A percentile compares a stretch with the other conserved stretches of the same genome.
Conservation (phyloP, 2,797 vertebrate species). For the Trematomus bernacchii region DNA sequence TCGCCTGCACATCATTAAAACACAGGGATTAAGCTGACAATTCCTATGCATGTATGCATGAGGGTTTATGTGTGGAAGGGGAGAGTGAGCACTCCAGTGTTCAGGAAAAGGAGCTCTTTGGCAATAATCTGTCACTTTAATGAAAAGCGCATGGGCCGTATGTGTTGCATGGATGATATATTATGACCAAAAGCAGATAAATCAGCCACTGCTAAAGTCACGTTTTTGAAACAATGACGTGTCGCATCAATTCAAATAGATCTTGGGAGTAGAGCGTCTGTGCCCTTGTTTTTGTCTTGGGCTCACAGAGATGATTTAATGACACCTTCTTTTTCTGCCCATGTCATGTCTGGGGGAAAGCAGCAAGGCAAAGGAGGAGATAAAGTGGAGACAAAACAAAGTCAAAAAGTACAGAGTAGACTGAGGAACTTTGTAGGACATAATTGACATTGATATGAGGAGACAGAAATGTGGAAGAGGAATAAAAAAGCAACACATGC, state of each 20-base stretch:
- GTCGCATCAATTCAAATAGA: slow-evolving; percentile 79
- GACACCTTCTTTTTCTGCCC: slow-evolving; percentile 71
- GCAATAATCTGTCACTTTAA: slow-evolving; percentile 82
- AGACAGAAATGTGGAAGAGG: slow-evolving; percentile 56
- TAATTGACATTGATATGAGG: slow-evolving; percentile 63
- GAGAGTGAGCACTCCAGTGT: slow-evolving; percentile 30
- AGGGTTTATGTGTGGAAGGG: slow-evolving; percentile 36
- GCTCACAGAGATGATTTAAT: slow-evolving; percentile 80
- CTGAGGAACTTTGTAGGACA: slow-evolving; percentile 49
- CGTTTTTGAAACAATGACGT: slow-evolving; percentile 79
- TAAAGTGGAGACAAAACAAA: slow-evolving; percentile 61
- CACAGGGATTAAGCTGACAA: slow-evolving; percentile 35
- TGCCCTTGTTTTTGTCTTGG: slow-evolving; percentile 59
- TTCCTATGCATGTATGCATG: slow-evolving; percentile 59
- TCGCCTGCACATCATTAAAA: slow-evolving; percentile 42
- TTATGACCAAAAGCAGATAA: slow-evolving; percentile 78
- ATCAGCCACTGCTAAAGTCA: slow-evolving; percentile 81
- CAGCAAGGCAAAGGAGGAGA: slow-evolving; percentile 33
- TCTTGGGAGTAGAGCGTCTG: slow-evolving; percentile 43
- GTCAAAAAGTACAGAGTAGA: slow-evolving; percentile 65
- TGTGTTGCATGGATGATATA: slow-evolving; percentile 81
- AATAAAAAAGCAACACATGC: slow-evolving; percentile 56
- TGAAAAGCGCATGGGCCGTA: slow-evolving; percentile 72
- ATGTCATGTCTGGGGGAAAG: slow-evolving; percentile 74
- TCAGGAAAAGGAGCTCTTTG: slow-evolving; percentile 66